Conservation (phyloP, 2,888 invertebrate species). For the Diplazon laetatorius region DNA sequence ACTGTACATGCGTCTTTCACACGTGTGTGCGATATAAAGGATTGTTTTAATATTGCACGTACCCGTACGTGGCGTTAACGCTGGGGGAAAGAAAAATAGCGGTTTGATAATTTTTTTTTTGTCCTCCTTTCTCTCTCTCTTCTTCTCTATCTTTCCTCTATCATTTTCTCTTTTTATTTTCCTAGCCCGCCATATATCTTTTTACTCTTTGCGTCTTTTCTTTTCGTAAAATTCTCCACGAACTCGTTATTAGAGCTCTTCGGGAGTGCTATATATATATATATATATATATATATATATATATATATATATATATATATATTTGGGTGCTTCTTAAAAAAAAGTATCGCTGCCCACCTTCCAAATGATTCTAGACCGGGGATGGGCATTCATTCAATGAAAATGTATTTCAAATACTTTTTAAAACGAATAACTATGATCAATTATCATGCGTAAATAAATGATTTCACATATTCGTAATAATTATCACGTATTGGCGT, state of each 20-base stretch:
- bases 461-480: too few species aligned
- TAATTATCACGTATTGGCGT: too few species aligned
- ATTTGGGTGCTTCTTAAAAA: too few species aligned
- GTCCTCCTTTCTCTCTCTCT: neutral
- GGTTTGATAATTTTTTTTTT: constrained; percentile 36
- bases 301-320: too few species aligned
- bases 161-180: constrained; percentile 10
- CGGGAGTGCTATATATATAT: constrained; percentile 31
- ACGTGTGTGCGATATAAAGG: constrained; percentile 51
- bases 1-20: constrained; percentile 26
- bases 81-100: constrained; percentile 32
- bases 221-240: constrained; percentile 14
- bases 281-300: constrained; percentile 9
- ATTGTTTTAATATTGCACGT: constrained; percentile 57
- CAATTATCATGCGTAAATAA: too few species aligned
- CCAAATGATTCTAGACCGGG: too few species aligned
- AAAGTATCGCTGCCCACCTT: too few species aligned
- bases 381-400: too few species aligned
- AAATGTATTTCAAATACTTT: too few species aligned
- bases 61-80: constrained; percentile 28
- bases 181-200: neutral
- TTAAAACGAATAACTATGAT: too few species aligned
- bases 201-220: constrained; percentile 31
- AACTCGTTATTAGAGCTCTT: constrained; percentile 58
- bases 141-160: neutral